These are phyloP conservation scores for Tympanuchus pallidicinctus DNA, from an alignment of 2,113 vertebrate genomes.

Conservation along the genomic window DNA sequence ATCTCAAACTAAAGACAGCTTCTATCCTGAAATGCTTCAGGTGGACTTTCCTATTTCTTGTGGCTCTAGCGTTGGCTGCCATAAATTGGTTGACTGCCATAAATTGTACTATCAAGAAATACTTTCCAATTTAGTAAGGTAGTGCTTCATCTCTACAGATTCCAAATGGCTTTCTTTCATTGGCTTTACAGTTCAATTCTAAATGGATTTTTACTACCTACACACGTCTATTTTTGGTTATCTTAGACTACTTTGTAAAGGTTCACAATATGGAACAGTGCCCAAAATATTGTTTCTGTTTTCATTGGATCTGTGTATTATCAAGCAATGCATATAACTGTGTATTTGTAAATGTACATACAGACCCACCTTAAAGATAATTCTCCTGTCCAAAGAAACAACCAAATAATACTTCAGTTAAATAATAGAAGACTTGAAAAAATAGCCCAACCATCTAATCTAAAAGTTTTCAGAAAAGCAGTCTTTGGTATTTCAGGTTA, in stretches of 20 bases:
- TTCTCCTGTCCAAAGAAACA: not conserved
- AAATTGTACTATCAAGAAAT: not conserved
- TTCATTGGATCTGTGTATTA: not conserved
- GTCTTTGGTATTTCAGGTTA: not conserved
- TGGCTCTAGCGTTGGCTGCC: not conserved
- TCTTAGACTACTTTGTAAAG: not conserved
- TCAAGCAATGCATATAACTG: not conserved
- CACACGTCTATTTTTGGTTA: not conserved
- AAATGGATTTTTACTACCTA: not conserved
- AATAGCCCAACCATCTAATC: not conserved
- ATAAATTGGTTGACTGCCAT: not conserved
- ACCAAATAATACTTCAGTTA: not conserved
- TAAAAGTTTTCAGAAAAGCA: not conserved
- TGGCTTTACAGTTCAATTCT: not conserved
- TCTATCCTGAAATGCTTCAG: not conserved
- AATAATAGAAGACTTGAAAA: not conserved
- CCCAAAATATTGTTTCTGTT: not conserved
- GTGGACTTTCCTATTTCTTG: not conserved
- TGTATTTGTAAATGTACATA: rapidly evolving
- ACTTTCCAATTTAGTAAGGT: not conserved
- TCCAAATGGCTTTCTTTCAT: not conserved
- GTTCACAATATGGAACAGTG: not conserved
- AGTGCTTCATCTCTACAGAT: no score
- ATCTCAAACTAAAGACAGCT: not conserved
- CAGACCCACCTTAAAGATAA: not conserved